Conservation (phyloP, 2,113 vertebrate genomes). For the Lepus europaeus region DNA sequence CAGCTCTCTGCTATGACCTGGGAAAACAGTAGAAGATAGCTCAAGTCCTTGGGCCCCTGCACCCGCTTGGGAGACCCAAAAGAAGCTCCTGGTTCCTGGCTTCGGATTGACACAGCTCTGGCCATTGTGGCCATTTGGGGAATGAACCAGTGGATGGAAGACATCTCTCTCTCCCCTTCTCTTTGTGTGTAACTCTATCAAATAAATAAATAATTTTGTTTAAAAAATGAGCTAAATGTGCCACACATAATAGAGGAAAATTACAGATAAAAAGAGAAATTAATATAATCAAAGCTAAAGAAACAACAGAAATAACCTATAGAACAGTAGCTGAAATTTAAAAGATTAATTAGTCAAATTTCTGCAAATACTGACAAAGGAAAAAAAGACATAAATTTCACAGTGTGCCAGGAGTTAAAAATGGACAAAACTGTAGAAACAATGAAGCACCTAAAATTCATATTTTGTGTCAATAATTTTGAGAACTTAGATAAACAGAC, state of each 20-base stretch:
- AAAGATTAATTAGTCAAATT: not conserved
- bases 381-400: not conserved
- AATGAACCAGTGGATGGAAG: too few relatives aligned
- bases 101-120: too few relatives aligned
- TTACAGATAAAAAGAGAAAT: not conserved
- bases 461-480: not conserved
- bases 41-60: too few relatives aligned
- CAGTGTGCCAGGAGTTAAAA: not conserved
- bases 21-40: too few relatives aligned
- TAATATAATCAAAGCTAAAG: not conserved
- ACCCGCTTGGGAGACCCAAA: too few relatives aligned
- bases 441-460: not conserved
- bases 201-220: too few relatives aligned
- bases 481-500: not conserved
- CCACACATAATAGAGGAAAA: not conserved
- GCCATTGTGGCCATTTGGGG: too few relatives aligned
- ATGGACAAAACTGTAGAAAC: not conserved
- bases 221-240: not conserved
- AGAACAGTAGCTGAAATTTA: not conserved
- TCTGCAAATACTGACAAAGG: not conserved
- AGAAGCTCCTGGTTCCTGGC: too few relatives aligned
- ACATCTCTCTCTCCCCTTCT: too few relatives aligned
- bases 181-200: too few relatives aligned
- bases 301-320: not conserved
- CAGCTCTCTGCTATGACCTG: too few relatives aligned